Evolutionary conservation across 2,797 vertebrate species (phyloP).

Genomic region (Manis crassicaudata): DNA sequence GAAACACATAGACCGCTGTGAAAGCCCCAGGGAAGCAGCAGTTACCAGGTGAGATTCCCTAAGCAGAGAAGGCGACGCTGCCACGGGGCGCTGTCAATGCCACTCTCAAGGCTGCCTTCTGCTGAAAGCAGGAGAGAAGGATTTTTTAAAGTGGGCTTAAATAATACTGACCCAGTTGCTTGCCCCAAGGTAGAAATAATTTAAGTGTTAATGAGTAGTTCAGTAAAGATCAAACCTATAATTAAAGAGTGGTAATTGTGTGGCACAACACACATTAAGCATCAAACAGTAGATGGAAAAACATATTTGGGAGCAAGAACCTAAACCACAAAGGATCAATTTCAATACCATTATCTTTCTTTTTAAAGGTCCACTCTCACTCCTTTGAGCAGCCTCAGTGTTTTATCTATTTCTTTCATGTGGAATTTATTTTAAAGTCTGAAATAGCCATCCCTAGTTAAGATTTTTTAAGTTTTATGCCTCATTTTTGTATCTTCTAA

Average conservation of each 20-base stretch:
- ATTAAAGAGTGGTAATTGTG: neutral
- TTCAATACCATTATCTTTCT: neutral
- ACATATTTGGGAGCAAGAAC: neutral
- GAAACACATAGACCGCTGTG: neutral
- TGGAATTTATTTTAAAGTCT: neutral
- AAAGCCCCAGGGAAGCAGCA: neutral
- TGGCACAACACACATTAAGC: neutral
- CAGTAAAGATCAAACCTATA: neutral
- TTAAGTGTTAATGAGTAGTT: neutral
- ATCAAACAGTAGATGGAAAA: neutral
- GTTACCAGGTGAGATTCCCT: neutral
- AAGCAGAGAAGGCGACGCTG: neutral
- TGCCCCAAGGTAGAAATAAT: neutral
- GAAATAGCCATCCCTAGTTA: neutral
- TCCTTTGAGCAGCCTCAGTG: neutral
- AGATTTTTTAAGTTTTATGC: neutral
- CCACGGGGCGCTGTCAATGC: rapidly evolving
- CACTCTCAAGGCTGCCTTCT: neutral
- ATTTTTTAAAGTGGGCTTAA: neutral
- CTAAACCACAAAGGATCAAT: neutral
- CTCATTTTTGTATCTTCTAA: neutral
- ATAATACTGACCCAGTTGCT: neutral
- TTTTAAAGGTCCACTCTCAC: neutral
- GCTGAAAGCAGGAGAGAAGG: neutral
- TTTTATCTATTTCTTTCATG: neutral